A percentile compares a stretch with the other conserved stretches of the same genome.
Conservation (phyloP, 2,888 invertebrate genomes). For the Macrostomum cliftonense region DNA sequence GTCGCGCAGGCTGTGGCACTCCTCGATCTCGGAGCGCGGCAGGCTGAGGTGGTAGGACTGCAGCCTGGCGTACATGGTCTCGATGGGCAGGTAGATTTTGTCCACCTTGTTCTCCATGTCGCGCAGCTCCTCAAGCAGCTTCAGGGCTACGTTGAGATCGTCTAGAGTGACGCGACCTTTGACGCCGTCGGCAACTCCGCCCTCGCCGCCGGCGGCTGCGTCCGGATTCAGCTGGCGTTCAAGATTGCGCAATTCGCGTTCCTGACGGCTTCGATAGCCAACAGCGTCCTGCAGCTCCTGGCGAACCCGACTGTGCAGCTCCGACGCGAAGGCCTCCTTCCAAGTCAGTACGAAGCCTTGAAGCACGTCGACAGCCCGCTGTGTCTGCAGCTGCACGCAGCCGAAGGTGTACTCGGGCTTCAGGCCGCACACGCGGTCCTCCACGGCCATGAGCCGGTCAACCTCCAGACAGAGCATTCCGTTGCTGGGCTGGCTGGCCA, state of each 20-base stretch:
- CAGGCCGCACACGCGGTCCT: slow-evolving; percentile 23
- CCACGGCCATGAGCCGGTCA: slow-evolving; percentile 25
- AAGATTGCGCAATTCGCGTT: too few species aligned
- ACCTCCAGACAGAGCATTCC: slow-evolving; percentile 11
- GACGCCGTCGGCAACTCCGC: slow-evolving; percentile 24
- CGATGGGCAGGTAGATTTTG: slow-evolving; percentile 34
- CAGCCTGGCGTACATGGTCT: slow-evolving; percentile 32
- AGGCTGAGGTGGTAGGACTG: slow-evolving; percentile 26
- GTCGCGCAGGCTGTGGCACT: slow-evolving; percentile 28
- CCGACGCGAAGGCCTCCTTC: slow-evolving; percentile 35
- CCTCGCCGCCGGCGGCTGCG: slow-evolving; percentile 4
- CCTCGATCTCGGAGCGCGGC: slow-evolving; percentile 30
- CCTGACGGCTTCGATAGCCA: slow-evolving; percentile 18
- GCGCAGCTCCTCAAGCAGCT: slow-evolving; percentile 33
- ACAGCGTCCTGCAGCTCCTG: slow-evolving; percentile 31
- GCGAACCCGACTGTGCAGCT: slow-evolving; percentile 28
- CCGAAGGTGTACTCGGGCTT: slow-evolving; percentile 26
- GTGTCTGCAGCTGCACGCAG: slow-evolving; percentile 28
- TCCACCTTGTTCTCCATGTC: slow-evolving; percentile 38
- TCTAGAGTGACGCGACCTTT: slow-evolving; percentile 31
- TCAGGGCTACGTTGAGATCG: slow-evolving; percentile 33
- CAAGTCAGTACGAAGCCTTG: slow-evolving; percentile 35
- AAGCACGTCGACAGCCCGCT: slow-evolving; percentile 31
- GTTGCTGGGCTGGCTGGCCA: slow-evolving; percentile 11
- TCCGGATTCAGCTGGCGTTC: neutral